Evolutionary conservation across 2,797 vertebrate species (phyloP), one percentile per base, ranked within the genome.

Genomic region (Parambassis ranga): DNA sequence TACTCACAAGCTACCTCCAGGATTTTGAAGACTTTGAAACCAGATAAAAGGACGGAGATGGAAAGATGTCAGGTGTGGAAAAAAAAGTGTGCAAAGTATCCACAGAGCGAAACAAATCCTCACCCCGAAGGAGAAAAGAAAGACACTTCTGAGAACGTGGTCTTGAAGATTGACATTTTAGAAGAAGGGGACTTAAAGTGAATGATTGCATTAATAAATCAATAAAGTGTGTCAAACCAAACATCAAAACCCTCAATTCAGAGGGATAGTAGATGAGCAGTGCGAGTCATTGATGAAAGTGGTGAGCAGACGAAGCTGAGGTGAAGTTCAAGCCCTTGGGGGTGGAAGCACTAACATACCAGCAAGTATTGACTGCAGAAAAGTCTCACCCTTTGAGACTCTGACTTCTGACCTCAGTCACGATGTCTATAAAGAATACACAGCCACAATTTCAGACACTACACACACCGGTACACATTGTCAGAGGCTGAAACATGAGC

Each of bases 401-500:
- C n/a, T 71, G 79, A 82, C 79, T 32, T 74, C 33, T 86, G 80
- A 81, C 84, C 83, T 37, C 1, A n/a, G 30, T 15, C 1, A 14
- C 65, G 67, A 79, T 59, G 56, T 39, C 62, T 39, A 49, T 69
- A 70, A 82, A 81, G 53, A 71, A 85, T 56, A 81, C 43, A 61
- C 37, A 46, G 47, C 59, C 65, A 55, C 61, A 73, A 43, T 79
- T 66, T 71, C 66, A 80, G 60, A 49, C 46, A 64, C 38, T 53
- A 41, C 55, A 74, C 43, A 55, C 79, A 66, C 46, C 26, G 30
- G 43, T 24, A 22, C 66, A 77, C 67, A 65, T 52, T 65, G 65
- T 60, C 56, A 35, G 47, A 63, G 55, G 49, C 41, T 1, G 84
- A 85, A 91, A 92, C 73, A 55, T 47, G 84, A 91, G 49, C 69